Base-by-base conservation (phyloP, 2,888 invertebrate species). In the Odontocerum albicorne region DNA sequence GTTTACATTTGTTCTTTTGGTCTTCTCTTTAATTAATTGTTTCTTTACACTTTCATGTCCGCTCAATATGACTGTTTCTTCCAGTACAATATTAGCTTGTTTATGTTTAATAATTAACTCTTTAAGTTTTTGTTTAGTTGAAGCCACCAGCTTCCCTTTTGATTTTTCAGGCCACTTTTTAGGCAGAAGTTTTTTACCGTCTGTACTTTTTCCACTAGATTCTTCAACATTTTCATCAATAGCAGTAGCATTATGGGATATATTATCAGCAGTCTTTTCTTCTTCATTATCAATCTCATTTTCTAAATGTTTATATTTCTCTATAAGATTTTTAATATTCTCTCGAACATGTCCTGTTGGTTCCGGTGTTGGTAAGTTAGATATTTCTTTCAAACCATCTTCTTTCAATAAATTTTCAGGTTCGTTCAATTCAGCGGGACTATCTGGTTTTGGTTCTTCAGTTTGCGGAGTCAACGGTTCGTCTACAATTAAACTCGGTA, bases 101-200 rank as follows among this genome's bases (percentile, higher is more conserved):
- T 74, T 74, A 60, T 75, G 77, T 32, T 74, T 71, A 65, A 72
- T 74, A 74, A 78, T 77, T 52, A 78, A 72, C 66, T 77, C 77
- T 63, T 68, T 75, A 19, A 77, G 65, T 64, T 76, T 78, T 60
- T 77, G 76, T 68, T 77, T 77, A 1, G 78, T 76, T 32, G 77
- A 77, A 12, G 75, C 76, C 1, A 75, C 71, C 19, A 77, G 74
- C 66, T 77, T 75, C 63, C 68, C 74, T 13, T 75, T 70, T 15
- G 76, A 75, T 68, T 77, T 49, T 12, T 49, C 44, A 1, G 53
- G 7, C 10, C 27, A 21, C 33, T 32, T 43, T 32, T 43, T 47
- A 12, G 38, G 47, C 16, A 70, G 62, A 3, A 56, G 55, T 62
- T 72, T 74, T 21, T 7, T 15, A n/a, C 6, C 13, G 10, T 43